These are phyloP conservation scores for Cheilosia variabilis DNA, from an alignment of 2,888 invertebrate species.

Conservation along the genomic window DNA sequence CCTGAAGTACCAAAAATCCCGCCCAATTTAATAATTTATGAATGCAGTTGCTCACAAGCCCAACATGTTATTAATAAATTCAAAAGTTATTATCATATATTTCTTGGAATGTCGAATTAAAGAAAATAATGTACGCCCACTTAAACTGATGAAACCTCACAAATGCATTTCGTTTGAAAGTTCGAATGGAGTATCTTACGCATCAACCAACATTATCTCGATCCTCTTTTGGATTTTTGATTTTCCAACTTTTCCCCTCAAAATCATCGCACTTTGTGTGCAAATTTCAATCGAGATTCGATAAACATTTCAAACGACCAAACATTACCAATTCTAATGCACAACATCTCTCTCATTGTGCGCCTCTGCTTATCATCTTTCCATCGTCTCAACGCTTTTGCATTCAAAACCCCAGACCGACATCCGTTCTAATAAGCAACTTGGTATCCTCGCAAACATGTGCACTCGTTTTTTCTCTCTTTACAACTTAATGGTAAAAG, in stretches of 20 bases:
- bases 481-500: constrained; percentile 13
- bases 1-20: too few species aligned
- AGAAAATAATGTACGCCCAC: not conserved
- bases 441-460: constrained; percentile 53
- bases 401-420: constrained; percentile 10
- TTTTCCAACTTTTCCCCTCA: not conserved
- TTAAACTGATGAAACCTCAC: not conserved
- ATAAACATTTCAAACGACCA: constrained; percentile 36
- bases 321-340: constrained; percentile 42
- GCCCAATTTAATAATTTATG: too few species aligned
- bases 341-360: constrained; percentile 42
- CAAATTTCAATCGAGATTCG: constrained; percentile 26
- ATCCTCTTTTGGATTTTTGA: not conserved
- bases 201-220: not conserved
- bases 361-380: constrained; percentile 10
- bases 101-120: too few species aligned
- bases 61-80: too few species aligned
- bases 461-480: constrained; percentile 22
- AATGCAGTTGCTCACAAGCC: too few species aligned
- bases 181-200: not conserved
- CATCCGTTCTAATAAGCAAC: constrained; percentile 62
- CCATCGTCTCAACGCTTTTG: not conserved
- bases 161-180: not conserved
- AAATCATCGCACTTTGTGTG: constrained; percentile 16
- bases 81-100: too few species aligned